A percentile compares a stretch with the other conserved stretches of the same genome.
Conservation (phyloP, 2,888 invertebrate species). For the Aleiodes alternator region DNA sequence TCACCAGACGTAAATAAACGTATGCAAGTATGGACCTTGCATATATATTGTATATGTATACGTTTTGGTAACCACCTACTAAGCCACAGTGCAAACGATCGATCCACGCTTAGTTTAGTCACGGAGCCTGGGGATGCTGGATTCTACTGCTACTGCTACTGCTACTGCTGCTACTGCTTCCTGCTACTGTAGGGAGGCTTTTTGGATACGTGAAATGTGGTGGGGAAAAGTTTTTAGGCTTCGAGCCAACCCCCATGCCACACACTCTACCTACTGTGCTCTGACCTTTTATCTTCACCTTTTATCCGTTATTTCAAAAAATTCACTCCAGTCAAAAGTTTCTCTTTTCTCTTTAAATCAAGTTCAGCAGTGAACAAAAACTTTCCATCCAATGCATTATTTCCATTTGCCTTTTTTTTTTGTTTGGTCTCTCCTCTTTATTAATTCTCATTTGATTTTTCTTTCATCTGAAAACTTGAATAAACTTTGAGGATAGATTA, state of each 20-base stretch:
- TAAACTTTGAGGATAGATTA: constrained; percentile 7
- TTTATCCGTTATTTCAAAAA: constrained; percentile 43
- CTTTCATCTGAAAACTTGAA: background rate
- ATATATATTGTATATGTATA: constrained; percentile 22
- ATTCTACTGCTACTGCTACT: background rate
- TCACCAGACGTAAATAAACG: constrained; percentile 26
- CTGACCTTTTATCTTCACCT: constrained; percentile 39
- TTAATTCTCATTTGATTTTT: background rate
- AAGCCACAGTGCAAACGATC: constrained; percentile 26
- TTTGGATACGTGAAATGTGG: constrained; percentile 34
- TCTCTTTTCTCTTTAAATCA: constrained; percentile 19
- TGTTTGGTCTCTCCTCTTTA: background rate
- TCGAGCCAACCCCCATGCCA: constrained; percentile 34
- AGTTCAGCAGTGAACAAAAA: background rate
- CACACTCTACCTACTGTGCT: constrained; percentile 23
- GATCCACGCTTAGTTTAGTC: constrained; percentile 41
- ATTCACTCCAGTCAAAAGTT: constrained; percentile 39
- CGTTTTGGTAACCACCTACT: constrained; percentile 7
- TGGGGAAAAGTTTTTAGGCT: constrained; percentile 46
- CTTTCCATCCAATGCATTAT: background rate
- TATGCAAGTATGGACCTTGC: background rate
- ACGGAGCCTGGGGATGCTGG: constrained; percentile 30
- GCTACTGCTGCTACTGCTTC: background rate
- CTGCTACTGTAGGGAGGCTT: background rate
- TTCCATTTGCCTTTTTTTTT: background rate